Evolutionary conservation across 1,140 invertebrate genomes (phyloP), one percentile per base, ranked within the genome.

Genomic region (Lamellibrachia luymesi): DNA sequence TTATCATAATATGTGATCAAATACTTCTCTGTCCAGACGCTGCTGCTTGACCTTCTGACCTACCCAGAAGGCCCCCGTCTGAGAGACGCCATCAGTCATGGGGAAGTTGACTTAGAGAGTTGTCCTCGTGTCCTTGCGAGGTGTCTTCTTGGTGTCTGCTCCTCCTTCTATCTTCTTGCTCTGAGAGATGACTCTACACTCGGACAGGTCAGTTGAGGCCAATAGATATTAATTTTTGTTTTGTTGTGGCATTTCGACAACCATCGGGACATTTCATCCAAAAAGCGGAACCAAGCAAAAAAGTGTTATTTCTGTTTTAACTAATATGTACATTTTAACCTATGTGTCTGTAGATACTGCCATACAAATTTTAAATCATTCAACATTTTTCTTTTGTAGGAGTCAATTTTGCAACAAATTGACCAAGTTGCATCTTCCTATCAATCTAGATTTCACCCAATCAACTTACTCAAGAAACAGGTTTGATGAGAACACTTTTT

Each of bases 61-160:
- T 91, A 91, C 91, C 51, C 91, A 50, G 91, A 91, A 51, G 91
- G 91, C 51, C 7, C 91, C 17, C 49, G 91, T 17, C 6, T 91
- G 51, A 91, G 91, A 51, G 91, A 91, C 25, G 51, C 17, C 49
- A 13, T 91, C 13, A 91, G 91, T 91, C 91, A 91, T n/a, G 91
- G 91, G 17, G 91, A 91, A n/a, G 91, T 91, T 50, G 51, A 91
- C 51, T 50, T 91, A 91, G 51, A 50, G 27, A 91, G 22, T 27
- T 51, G 49, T 91, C 49, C 49, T n/a, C 49, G 49, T 27, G 13
- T 51, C 10, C 91, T 91, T 27, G 51, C n/a, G 49, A 91, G 17
- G 91, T n/a, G 27, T 51, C 91, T 91, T 50, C 49, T 91, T 13
- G 49, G 49, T 22, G 51, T 91, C 51, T 50, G 13, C 49, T 91